Evolutionary conservation across 2,888 invertebrate genomes (phyloP), one percentile per base, ranked within the genome.

Genomic region (Meloe dianella): DNA sequence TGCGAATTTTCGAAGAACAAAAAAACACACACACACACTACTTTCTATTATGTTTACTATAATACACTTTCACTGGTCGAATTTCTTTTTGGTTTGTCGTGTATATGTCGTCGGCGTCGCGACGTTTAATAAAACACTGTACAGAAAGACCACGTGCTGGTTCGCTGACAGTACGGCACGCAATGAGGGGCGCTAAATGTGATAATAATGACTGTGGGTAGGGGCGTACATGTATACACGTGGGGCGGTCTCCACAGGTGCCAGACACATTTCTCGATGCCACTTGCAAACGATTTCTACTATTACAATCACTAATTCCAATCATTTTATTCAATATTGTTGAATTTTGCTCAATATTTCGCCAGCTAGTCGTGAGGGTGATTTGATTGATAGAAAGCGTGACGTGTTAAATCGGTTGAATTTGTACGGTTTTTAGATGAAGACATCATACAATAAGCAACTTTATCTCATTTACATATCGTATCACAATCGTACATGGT

Each of bases 111-210:
- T 64, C 64, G 63, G 68, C 72, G 70, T 72, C 73, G 73, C 75
- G 73, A 73, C 73, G 71, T 63, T n/a, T 72, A 69, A 66, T 69
- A 71, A 70, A 62, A 64, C 66, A 62, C 56, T 63, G 70, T 64
- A 56, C 62, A 64, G 60, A 58, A n/a, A 73, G 72, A 75, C 81
- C 81, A 82, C 81, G 81, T 82, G 81, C 76, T 80, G 68, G 68
- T 78, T 76, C 79, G 76, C 71, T 80, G 81, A 80, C 81, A 80
- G 78, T 75, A 75, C 73, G 77, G 71, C 74, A 77, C 78, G 76
- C 76, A 81, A 80, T 81, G 80, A 75, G 79, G 80, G 79, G 80
- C 77, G 79, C 77, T 78, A 81, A 82, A 82, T 81, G 81, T 76
- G 82, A 81, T 81, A 81, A 82, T 82, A 82, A 83, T 82, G 81